Conservation (phyloP, 1,140 invertebrate genomes). For the Panonychus citri region DNA sequence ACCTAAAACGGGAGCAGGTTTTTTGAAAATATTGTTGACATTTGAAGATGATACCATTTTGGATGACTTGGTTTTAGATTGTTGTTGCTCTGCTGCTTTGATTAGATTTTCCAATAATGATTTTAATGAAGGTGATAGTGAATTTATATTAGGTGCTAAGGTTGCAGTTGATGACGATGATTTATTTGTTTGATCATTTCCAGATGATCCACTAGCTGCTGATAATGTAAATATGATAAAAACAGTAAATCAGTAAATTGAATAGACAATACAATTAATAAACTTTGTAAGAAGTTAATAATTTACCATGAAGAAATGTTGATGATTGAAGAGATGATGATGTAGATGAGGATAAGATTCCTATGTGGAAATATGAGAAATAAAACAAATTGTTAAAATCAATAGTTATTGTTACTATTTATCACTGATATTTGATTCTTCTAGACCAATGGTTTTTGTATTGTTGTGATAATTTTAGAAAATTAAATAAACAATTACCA, state of each 20-base stretch:
- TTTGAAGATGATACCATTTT: not conserved
- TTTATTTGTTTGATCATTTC: too few species aligned
- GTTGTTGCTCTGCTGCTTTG: constrained; percentile 1
- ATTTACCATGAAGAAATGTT: not conserved
- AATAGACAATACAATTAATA: not conserved
- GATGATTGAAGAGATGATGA: not conserved
- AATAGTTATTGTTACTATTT: too few species aligned
- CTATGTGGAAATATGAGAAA: not conserved
- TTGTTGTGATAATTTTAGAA: too few species aligned
- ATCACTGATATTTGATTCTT: too few species aligned
- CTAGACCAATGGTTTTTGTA: too few species aligned
- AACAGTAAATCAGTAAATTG: too few species aligned
- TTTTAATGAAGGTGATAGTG: not conserved
- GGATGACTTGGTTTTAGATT: not conserved
- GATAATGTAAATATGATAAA: too few species aligned
- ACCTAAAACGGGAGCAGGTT: not conserved
- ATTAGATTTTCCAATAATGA: not conserved
- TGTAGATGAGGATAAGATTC: not conserved
- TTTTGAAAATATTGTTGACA: not conserved
- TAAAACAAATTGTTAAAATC: too few species aligned
- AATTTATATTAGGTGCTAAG: not conserved
- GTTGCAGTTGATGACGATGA: not conserved
- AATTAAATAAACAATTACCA: too few species aligned
- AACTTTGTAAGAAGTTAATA: too few species aligned
- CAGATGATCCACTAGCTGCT: too few species aligned